phyloP scores from a whole-genome alignment of 2,113 vertebrate genomes.

The Dicaeum eximium region DNA sequence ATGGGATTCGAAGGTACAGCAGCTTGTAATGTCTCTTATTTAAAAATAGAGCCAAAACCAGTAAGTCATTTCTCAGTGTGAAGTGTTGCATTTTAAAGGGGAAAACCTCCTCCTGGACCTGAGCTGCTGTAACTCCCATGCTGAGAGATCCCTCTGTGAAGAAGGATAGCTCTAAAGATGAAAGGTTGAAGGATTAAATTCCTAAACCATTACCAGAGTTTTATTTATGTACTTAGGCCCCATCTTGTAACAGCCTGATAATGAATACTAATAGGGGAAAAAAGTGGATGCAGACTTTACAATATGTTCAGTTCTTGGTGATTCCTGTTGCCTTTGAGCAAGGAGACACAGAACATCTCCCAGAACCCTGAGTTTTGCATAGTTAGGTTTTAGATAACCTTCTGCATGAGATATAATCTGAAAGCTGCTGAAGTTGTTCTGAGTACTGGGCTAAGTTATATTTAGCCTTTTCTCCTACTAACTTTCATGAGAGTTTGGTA shows the following conservation, averaged over 20 bases:
- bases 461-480: background rate
- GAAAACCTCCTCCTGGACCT: background rate
- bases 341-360: background rate
- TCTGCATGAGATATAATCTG: background rate
- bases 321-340: background rate
- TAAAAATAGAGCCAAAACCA: background rate
- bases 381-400: background rate
- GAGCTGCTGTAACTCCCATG: background rate
- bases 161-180: background rate
- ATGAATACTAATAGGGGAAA: background rate
- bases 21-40: background rate
- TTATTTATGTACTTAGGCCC: background rate
- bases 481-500: background rate
- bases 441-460: background rate
- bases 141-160: background rate
- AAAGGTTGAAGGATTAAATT: constrained; percentile 13
- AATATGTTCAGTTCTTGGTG: background rate
- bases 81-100: constrained; percentile 18
- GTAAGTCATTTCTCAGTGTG: background rate
- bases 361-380: background rate
- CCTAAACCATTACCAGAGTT: background rate
- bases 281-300: background rate
- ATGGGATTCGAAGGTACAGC: background rate
- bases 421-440: background rate
- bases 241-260: background rate